Evolutionary conservation across 2,797 vertebrate genomes (phyloP), one percentile per base, ranked within the genome.

Genomic region (Siniperca undulata): DNA sequence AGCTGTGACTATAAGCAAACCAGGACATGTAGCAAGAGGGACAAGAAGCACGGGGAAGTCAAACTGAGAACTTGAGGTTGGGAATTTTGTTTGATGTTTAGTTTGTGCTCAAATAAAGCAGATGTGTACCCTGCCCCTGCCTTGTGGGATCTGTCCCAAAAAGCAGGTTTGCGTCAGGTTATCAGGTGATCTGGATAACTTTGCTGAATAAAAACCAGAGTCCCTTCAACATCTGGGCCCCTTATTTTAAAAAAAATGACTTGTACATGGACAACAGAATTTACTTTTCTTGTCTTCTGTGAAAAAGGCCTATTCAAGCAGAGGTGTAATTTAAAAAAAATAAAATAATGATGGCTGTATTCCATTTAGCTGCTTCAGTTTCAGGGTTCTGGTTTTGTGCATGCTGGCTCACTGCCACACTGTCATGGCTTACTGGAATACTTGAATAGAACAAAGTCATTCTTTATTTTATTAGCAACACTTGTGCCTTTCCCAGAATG

Each of bases 1-100:
- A 13, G 22, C 52, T 59, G n/a, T 14, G 64, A 75, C 50, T 56
- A 4, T 13, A 5, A 76, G 14, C 44, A 48, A 22, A 86, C 67
- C 84, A 77, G 69, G 64, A 77, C 77, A 58, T 14, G 73, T 14
- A 70, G 67, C 71, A 27, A 4, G 61, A 11, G 65, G 69, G 69
- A 61, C 58, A 27, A 70, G 64, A 68, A 50, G 72, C 64, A 9
- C 1, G 2, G 34, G 30, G 70, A 82, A 52, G 80, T 78, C 56
- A 36, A 59, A 24, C 56, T 52, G 75, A 70, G 64, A 46, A 71
- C 48, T 53, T 40, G 22, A 67, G 48, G 42, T 19, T 53, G 42
- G 38, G 56, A 40, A 53, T 55, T 40, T 17, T 9, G 52, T 78
- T 81, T 83, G 71, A 59, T 68, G 78, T 74, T 50, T 42, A 53